Conservation (phyloP, 2,113 vertebrate genomes). For the Tonatia bakeri region DNA sequence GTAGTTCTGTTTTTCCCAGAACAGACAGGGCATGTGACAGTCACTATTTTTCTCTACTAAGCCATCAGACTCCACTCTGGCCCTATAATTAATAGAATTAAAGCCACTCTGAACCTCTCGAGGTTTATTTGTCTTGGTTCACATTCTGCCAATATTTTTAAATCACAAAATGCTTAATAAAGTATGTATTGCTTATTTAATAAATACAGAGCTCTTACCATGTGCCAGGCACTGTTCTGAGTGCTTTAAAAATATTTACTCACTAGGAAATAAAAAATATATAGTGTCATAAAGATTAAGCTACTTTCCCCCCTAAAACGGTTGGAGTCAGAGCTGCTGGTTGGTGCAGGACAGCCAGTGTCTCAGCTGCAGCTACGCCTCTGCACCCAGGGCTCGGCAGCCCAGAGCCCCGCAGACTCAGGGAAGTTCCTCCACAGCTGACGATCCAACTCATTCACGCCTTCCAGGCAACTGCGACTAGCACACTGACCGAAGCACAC, state of each 20-base stretch:
- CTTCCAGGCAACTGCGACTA: neutral
- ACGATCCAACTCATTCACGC: slow-evolving; percentile 14
- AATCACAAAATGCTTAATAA: slow-evolving; percentile 47
- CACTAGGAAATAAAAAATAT: slow-evolving; percentile 54
- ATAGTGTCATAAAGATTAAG: slow-evolving; percentile 40
- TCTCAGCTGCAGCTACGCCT: slow-evolving; percentile 40
- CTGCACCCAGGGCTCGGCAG: slow-evolving; percentile 16
- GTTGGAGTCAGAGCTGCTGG: neutral
- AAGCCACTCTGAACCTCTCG: neutral
- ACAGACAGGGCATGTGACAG: neutral
- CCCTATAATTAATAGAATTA: neutral
- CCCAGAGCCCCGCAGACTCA: slow-evolving; percentile 48
- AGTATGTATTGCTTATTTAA: slow-evolving; percentile 52
- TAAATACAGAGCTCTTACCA: slow-evolving; percentile 31
- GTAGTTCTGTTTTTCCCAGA: neutral
- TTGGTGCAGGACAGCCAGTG: neutral
- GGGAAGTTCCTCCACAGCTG: neutral
- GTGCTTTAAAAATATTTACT: slow-evolving; percentile 47
- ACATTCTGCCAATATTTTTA: slow-evolving; percentile 37
- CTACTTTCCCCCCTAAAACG: slow-evolving; percentile 52
- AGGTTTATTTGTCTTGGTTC: slow-evolving; percentile 38
- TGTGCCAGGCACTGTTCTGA: neutral
- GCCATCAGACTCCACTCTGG: neutral
- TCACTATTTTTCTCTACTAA: neutral
- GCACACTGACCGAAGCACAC: neutral